Percentiles rank a stretch among this genome's conserved stretches.
These are phyloP conservation scores for Drosophila tristis DNA, from an alignment of 1,140 invertebrate species.

Conservation along the genomic window DNA sequence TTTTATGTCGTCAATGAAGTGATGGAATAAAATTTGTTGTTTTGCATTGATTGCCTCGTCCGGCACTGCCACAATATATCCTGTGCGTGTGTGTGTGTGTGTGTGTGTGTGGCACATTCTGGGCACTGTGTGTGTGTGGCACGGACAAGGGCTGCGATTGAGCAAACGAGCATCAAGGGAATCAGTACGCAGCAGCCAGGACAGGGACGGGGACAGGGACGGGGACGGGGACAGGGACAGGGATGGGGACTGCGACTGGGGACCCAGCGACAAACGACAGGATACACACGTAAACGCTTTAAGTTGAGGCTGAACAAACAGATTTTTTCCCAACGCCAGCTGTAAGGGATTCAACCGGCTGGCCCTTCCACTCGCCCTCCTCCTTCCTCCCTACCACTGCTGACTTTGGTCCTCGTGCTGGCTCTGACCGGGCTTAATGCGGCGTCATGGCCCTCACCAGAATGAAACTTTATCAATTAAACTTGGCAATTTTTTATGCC, in stretches of 20 bases:
- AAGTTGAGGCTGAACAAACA: conserved; percentile 80
- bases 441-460: conserved; percentile 74
- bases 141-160: conserved; percentile 59
- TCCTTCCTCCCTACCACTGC: neutral
- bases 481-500: conserved; percentile 73
- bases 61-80: conserved; percentile 28
- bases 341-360: conserved; percentile 23
- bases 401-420: neutral
- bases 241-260: neutral
- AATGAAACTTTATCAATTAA: conserved; percentile 80
- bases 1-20: conserved; percentile 81
- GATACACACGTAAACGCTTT: conserved; percentile 66
- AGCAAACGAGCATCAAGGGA: conserved; percentile 75
- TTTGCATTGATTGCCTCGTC: conserved; percentile 78
- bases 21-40: conserved; percentile 73
- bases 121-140: no score
- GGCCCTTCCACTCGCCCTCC: neutral
- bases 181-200: conserved; percentile 62
- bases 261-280: conserved; percentile 22
- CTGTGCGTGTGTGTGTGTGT: no score
- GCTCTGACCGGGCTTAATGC: conserved; percentile 58
- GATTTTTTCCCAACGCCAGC: conserved; percentile 58
- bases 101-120: no score
- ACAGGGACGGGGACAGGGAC: conserved; percentile 18
- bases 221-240: conserved; percentile 16